Conservation (phyloP, 1,140 invertebrate species). For the Brachionus rotundiformis region DNA sequence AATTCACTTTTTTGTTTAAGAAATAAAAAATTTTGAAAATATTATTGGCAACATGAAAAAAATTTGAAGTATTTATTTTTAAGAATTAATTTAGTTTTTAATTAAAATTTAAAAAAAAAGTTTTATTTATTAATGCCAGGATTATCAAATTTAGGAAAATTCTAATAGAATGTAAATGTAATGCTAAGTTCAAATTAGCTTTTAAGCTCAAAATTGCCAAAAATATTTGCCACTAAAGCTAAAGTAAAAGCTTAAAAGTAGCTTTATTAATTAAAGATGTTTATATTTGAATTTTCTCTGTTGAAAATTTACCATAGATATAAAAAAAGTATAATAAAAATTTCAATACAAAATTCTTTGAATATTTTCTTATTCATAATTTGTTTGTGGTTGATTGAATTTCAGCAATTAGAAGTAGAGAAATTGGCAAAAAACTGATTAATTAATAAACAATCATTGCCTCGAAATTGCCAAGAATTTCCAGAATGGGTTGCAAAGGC, state of each 20-base stretch:
- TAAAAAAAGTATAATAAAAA: background rate
- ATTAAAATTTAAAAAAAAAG: background rate
- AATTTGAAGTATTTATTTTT: no score
- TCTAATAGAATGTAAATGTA: no score
- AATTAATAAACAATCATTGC: background rate
- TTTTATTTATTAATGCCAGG: no score
- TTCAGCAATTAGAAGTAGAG: background rate
- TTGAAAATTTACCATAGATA: background rate
- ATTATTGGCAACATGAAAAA: no score
- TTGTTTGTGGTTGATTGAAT: background rate
- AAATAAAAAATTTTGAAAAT: no score
- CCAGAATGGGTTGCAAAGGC: constrained; percentile 6
- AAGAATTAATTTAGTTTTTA: background rate
- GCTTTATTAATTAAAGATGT: background rate
- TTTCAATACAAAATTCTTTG: background rate
- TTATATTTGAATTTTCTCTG: background rate
- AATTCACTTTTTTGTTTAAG: no score
- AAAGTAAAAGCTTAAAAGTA: background rate
- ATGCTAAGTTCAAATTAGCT: no score
- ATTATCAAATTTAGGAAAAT: no score
- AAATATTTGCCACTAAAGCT: background rate
- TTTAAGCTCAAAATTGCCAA: background rate
- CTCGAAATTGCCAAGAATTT: background rate
- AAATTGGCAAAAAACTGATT: background rate
- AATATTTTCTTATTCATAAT: constrained; percentile 1